phyloP scores from a whole-genome alignment of 2,113 vertebrate genomes.

The Emydura subglobosa region DNA sequence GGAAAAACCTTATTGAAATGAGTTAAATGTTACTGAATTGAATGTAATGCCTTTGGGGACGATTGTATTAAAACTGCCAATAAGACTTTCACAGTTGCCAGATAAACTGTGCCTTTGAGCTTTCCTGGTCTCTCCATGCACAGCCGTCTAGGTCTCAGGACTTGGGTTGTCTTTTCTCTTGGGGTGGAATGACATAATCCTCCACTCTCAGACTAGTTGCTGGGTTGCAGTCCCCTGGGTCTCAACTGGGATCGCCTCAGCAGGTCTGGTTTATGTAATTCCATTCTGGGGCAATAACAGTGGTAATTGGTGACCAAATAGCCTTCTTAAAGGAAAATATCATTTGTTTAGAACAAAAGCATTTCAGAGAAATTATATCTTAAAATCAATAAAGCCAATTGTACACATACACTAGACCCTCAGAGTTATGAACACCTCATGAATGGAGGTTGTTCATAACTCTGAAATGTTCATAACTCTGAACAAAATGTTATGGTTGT shows the following conservation, averaged over 20 bases:
- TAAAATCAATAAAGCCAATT: neutral
- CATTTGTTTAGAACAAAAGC: neutral
- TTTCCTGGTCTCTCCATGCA: neutral
- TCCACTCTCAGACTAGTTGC: neutral
- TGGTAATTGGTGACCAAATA: neutral
- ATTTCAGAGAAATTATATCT: neutral
- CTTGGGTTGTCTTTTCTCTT: neutral
- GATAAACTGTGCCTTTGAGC: neutral
- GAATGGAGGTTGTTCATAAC: too few species aligned
- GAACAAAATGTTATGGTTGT: too few species aligned
- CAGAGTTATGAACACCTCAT: too few species aligned
- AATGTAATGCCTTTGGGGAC: too few species aligned
- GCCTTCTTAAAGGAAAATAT: neutral
- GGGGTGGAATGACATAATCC: neutral
- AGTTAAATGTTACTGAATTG: too few species aligned
- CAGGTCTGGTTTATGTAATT: neutral
- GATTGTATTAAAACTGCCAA: neutral
- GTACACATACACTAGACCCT: neutral
- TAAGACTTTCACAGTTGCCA: neutral
- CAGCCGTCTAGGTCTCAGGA: neutral
- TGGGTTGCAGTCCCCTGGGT: neutral
- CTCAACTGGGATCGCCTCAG: neutral
- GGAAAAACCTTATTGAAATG: too few species aligned
- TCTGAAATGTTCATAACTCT: too few species aligned
- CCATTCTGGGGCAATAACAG: accelerated